phyloP scores from a whole-genome alignment of 1,140 invertebrate species.

The Saxidomus purpurata region DNA sequence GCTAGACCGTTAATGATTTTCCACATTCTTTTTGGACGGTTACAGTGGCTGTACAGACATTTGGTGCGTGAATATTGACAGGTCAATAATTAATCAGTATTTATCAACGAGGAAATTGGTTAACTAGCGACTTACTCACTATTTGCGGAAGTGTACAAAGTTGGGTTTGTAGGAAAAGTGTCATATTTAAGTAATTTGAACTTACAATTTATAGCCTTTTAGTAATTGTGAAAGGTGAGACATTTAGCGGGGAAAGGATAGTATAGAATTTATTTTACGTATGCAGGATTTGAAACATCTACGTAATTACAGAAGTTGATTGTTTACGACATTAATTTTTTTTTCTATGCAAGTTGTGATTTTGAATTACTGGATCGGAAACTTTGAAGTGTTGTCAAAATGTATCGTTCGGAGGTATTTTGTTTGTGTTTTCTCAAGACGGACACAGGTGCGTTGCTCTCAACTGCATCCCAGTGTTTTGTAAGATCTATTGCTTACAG shows the following conservation, averaged over 20 bases:
- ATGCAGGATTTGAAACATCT: constrained; percentile 1
- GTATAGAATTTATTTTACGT: neutral
- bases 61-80: constrained; percentile 5
- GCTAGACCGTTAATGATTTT: neutral
- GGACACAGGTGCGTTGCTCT: neutral
- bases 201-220: neutral
- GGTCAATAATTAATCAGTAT: constrained; percentile 21
- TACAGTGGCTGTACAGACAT: constrained; percentile 7
- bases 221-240: neutral
- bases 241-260: neutral
- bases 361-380: neutral
- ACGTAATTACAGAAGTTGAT: neutral
- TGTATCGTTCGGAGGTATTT: neutral
- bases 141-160: constrained; percentile 21
- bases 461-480: neutral
- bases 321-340: neutral
- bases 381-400: constrained; percentile 22
- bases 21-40: neutral
- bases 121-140: constrained; percentile 11
- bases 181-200: neutral
- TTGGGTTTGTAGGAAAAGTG: constrained; percentile 3
- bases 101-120: constrained; percentile 30
- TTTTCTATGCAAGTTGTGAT: neutral
- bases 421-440: neutral
- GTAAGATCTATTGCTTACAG: neutral